A percentile compares a stretch with the other conserved stretches of the same genome.
These are phyloP conservation scores for Apomyelois bistriatella DNA, from an alignment of 2,888 invertebrate genomes.

Conservation along the genomic window DNA sequence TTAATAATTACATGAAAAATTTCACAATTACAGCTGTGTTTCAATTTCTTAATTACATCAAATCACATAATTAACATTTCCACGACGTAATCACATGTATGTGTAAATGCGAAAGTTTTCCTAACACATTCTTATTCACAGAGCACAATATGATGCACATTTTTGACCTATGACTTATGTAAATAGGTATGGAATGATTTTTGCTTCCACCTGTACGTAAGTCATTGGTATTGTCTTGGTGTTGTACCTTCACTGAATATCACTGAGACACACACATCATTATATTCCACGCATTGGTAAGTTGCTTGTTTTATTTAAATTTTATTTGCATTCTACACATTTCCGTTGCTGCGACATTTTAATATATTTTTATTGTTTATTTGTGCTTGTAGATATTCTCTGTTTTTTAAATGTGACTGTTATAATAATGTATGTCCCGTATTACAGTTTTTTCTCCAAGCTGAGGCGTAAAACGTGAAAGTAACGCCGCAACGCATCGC, in stretches of 20 bases:
- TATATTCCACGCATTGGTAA: constrained; percentile 45
- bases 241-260: constrained; percentile 5
- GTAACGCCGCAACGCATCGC: constrained; percentile 21
- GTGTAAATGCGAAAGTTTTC: not conserved
- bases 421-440: constrained; percentile 20
- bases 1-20: constrained; percentile 67
- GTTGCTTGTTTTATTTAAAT: constrained; percentile 25
- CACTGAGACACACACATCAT: constrained; percentile 25
- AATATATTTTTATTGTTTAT: not conserved
- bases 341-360: not conserved
- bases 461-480: constrained; percentile 65
- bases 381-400: not conserved
- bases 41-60: constrained; percentile 29
- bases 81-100: not conserved
- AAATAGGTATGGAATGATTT: not conserved
- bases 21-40: constrained; percentile 53
- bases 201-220: not conserved
- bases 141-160: constrained; percentile 1
- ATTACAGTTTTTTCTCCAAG: constrained; percentile 71
- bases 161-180: constrained; percentile 7
- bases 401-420: not conserved
- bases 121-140: constrained; percentile 1
- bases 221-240: not conserved
- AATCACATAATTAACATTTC: not conserved
- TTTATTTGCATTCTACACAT: constrained; percentile 7